Conservation (phyloP, 2,113 vertebrate species). For the Gopherus evgoodei region DNA sequence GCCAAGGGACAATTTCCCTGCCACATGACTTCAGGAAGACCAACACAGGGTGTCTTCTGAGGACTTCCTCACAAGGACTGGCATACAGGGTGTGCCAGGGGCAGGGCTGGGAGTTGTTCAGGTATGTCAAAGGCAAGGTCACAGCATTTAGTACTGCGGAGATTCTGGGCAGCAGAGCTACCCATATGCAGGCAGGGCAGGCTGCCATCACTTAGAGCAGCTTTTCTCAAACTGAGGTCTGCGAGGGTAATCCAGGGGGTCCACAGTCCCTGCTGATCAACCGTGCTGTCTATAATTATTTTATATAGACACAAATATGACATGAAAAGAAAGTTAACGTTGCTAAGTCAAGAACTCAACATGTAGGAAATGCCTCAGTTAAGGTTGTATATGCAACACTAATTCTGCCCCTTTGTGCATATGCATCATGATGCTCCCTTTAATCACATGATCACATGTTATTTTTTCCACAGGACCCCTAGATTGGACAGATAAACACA, state of each 20-base stretch:
- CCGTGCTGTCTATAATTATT: neutral
- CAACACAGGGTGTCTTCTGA: neutral
- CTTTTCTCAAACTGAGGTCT: too few relatives aligned
- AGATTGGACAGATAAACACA: neutral
- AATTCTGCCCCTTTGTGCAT: neutral
- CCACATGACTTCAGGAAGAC: neutral
- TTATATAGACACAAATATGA: neutral
- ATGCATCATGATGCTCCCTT: neutral
- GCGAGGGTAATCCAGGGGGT: too few relatives aligned
- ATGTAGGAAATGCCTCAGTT: neutral
- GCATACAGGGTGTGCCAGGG: neutral
- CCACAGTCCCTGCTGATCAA: too few relatives aligned
- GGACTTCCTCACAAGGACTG: too few relatives aligned
- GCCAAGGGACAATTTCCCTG: neutral
- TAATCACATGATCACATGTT: neutral
- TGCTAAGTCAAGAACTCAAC: neutral
- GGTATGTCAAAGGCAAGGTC: neutral
- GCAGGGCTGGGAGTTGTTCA: neutral
- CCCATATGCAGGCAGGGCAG: neutral
- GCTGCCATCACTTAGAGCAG: conserved; percentile 4
- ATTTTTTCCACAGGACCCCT: neutral
- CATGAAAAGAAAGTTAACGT: neutral
- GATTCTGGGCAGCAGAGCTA: neutral
- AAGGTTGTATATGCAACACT: neutral
- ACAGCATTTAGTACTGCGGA: neutral